Conservation (phyloP, 2,113 vertebrate genomes). For the Alouatta palliata region DNA sequence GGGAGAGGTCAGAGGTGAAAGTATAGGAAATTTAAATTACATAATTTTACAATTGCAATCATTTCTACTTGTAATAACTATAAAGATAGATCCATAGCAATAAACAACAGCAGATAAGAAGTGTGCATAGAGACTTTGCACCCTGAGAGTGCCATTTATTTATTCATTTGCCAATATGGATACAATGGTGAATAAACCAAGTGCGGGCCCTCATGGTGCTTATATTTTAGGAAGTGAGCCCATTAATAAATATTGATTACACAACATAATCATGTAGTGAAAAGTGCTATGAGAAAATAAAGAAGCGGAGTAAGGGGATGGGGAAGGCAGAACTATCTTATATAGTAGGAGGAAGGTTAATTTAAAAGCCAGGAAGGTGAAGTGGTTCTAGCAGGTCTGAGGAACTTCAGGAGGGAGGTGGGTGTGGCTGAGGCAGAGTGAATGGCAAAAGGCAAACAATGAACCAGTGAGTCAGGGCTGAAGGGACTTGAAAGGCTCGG, state of each 20-base stretch:
- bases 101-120: not conserved
- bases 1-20: not conserved
- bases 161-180: not conserved
- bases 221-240: not conserved
- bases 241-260: not conserved
- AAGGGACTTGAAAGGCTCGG: not conserved
- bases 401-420: not conserved
- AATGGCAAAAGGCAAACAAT: not conserved
- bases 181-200: not conserved
- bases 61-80: not conserved
- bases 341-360: not conserved
- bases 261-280: not conserved
- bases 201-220: not conserved
- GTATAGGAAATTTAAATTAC: not conserved
- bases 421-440: not conserved
- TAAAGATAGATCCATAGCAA: not conserved
- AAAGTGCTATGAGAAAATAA: not conserved
- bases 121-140: not conserved
- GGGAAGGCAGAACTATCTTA: not conserved
- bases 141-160: not conserved
- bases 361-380: slow-evolving; percentile 6
- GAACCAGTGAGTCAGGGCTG: not conserved
- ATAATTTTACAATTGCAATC: not conserved
- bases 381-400: not conserved
- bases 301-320: not conserved